A percentile compares a stretch with the other conserved stretches of the same genome.
These are phyloP conservation scores for Choreutis nemorana DNA, from an alignment of 2,888 invertebrate genomes.

Conservation along the genomic window DNA sequence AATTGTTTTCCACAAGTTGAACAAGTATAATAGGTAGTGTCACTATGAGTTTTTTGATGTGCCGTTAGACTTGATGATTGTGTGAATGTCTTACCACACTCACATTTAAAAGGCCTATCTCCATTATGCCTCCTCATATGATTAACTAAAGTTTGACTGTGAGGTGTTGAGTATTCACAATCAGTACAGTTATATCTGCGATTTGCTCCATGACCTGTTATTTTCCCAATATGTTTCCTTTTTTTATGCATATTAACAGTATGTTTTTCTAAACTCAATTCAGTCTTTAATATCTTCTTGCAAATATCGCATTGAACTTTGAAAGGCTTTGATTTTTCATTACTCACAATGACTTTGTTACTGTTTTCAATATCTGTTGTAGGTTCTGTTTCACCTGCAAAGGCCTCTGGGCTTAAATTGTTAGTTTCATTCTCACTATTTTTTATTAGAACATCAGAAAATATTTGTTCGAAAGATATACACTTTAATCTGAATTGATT, in stretches of 20 bases:
- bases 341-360: background rate
- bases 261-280: constrained; percentile 35
- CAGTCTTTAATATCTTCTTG: constrained; percentile 35
- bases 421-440: background rate
- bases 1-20: constrained; percentile 55
- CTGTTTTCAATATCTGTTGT: background rate
- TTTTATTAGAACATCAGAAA: constrained; percentile 10
- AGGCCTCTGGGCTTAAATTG: background rate
- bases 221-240: constrained; percentile 35
- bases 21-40: constrained; percentile 41
- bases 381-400: background rate
- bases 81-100: constrained; percentile 53
- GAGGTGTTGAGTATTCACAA: constrained; percentile 47
- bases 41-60: constrained; percentile 48
- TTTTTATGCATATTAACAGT: constrained; percentile 42
- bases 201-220: constrained; percentile 40
- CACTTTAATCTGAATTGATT: constrained; percentile 39
- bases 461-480: constrained; percentile 29
- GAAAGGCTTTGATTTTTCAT: background rate
- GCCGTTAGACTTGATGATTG: constrained; percentile 48
- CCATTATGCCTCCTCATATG: constrained; percentile 54
- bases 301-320: constrained; percentile 26
- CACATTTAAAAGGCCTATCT: constrained; percentile 46
- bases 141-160: constrained; percentile 53
- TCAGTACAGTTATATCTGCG: constrained; percentile 47